Evolutionary conservation across 1,140 invertebrate genomes (phyloP).

Genomic region (Drosophila equinoxialis): DNA sequence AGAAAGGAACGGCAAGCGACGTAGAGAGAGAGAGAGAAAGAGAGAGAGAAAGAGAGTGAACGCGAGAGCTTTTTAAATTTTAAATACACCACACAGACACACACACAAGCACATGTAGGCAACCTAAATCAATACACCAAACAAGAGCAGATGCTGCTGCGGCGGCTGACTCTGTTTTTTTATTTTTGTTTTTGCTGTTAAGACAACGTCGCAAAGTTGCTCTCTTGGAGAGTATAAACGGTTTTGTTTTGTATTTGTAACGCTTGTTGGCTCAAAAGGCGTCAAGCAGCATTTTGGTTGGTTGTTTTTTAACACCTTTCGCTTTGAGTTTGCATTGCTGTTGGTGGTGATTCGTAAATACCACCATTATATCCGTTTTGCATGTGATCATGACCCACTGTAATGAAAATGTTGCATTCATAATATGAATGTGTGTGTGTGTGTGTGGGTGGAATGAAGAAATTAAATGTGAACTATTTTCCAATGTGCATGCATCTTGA

Average conservation of each 20-base stretch:
- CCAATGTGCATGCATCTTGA: not conserved
- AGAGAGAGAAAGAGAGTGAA: constrained; percentile 17
- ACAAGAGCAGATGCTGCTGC: constrained; percentile 11
- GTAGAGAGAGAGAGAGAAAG: constrained; percentile 4
- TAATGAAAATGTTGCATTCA: not conserved
- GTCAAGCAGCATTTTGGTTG: constrained; percentile 71
- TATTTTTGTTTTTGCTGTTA: not conserved
- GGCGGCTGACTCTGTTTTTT: not conserved
- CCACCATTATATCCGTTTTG: constrained; percentile 7
- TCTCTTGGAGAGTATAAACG: constrained; percentile 10
- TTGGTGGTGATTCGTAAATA: not conserved
- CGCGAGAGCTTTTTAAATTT: constrained; percentile 43
- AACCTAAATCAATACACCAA: constrained; percentile 42
- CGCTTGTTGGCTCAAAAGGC: constrained; percentile 36
- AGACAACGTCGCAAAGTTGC: constrained; percentile 8
- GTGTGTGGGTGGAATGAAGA: not conserved
- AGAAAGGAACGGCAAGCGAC: not conserved
- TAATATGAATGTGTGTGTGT: not conserved
- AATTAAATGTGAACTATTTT: not conserved
- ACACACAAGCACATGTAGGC: constrained; percentile 17
- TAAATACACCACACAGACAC: constrained; percentile 43
- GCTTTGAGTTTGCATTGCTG: constrained; percentile 27
- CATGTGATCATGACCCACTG: not conserved
- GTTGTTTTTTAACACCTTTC: constrained; percentile 72
- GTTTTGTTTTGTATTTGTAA: constrained; percentile 1